phyloP scores from a whole-genome alignment of 2,888 invertebrate species.

The Machimus atricapillus region DNA sequence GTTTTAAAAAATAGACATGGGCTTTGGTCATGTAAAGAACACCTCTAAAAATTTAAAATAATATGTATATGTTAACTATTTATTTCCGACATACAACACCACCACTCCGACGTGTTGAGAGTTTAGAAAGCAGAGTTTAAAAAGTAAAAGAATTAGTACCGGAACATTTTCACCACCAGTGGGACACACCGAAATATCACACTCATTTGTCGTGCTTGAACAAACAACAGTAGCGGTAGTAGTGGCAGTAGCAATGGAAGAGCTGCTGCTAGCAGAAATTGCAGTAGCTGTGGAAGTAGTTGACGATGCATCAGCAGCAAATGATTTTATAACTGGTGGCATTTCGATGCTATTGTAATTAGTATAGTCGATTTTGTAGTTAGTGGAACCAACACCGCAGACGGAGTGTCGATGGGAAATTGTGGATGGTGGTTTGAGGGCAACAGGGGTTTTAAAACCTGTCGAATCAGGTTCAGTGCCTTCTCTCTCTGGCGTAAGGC shows the following conservation, averaged over 20 bases:
- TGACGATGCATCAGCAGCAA: slow-evolving; percentile 49
- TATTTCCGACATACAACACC: neutral
- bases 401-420: slow-evolving; percentile 47
- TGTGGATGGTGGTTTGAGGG: slow-evolving; percentile 51
- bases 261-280: slow-evolving; percentile 11
- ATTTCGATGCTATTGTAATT: slow-evolving; percentile 8
- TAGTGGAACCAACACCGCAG: slow-evolving; percentile 50
- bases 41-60: no score
- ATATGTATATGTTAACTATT: neutral
- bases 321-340: slow-evolving; percentile 49
- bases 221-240: slow-evolving; percentile 55
- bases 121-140: neutral
- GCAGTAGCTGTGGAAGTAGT: slow-evolving; percentile 32
- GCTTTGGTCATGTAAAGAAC: no score
- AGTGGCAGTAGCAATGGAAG: slow-evolving; percentile 44
- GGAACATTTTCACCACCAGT: slow-evolving; percentile 59
- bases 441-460: slow-evolving; percentile 60
- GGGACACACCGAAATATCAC: slow-evolving; percentile 51
- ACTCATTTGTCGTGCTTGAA: slow-evolving; percentile 61
- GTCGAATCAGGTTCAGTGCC: slow-evolving; percentile 45
- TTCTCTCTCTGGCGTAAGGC: slow-evolving; percentile 36
- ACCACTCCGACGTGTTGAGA: neutral
- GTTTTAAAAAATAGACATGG: no score
- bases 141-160: slow-evolving; percentile 64
- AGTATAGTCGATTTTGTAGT: slow-evolving; percentile 45